Base-by-base conservation (phyloP, 2,888 invertebrate genomes). In the Antitype chi region DNA sequence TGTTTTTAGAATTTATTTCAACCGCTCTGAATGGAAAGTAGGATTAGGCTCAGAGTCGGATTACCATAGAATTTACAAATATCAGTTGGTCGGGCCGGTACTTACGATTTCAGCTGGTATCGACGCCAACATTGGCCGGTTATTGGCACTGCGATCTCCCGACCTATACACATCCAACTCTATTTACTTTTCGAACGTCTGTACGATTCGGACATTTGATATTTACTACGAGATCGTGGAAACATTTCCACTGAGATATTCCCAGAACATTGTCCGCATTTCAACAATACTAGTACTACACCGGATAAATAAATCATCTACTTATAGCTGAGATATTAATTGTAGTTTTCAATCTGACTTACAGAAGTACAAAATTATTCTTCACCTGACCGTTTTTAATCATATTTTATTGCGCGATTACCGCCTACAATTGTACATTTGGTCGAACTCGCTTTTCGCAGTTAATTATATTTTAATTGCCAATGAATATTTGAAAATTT, bases 161-260 rank as follows among this genome's bases (percentile, higher is more conserved):
- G 32, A 87, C 85, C 87, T 87, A 87, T 90, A 93, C 90, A 92
- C 90, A 92, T 90, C 85, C 80, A 81, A 75, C 84, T 89, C 88
- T 89, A 91, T 92, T 91, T 91, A 91, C 89, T 90, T 89, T 87
- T 86, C 77, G 76, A 86, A 85, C 90, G 86, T 87, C 86, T 88
- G 85, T 83, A 70, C 86, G 83, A 85, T 85, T 87, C 90, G 89
- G 89, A 90, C 86, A 90, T 91, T 93, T 91, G 88, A 91, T 91
- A 93, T 93, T 93, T 92, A 91, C 87, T 84, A 81, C 84, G 89
- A 82, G 84, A 83, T 88, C 87, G 88, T 88, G 86, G 89, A 89
- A 91, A 90, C 89, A 90, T 90, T 90, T 90, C 85, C 84, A 80
- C 78, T 82, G 83, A 90, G 89, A 89, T 85, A 88, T 87, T 81